Conservation (phyloP, 2,888 invertebrate species). For the Exocentrus adspersus region DNA sequence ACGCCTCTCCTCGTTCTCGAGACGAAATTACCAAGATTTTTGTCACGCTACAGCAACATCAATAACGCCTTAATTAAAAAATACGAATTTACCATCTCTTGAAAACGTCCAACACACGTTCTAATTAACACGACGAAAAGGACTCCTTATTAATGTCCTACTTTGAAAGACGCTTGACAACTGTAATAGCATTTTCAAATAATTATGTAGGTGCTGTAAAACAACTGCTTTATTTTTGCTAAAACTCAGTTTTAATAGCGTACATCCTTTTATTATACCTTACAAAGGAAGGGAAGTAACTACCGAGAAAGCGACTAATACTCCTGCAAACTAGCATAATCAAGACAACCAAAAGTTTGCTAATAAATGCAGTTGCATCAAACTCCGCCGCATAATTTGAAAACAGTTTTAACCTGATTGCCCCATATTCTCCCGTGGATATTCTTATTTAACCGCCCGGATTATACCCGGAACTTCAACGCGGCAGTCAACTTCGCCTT, state of each 20-base stretch:
- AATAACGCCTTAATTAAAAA: background rate
- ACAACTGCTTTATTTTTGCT: no score
- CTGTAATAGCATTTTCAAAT: no score
- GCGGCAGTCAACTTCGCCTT: background rate
- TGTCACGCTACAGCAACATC: background rate
- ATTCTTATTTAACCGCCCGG: background rate
- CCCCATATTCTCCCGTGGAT: background rate
- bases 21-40: background rate
- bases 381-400: conserved; percentile 6
- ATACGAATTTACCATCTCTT: background rate
- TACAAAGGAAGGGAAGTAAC: background rate
- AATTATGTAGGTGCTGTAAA: no score
- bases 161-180: background rate
- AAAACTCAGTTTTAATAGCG: background rate
- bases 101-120: background rate
- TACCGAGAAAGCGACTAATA: conserved; percentile 1
- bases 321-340: background rate
- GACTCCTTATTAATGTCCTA: background rate
- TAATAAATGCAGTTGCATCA: conserved; percentile 15
- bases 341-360: background rate
- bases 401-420: conserved; percentile 14
- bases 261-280: background rate
- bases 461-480: background rate
- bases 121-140: background rate
- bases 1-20: background rate